phyloP scores from a whole-genome alignment of 2,113 vertebrate species.

The Malurus cyaneus region DNA sequence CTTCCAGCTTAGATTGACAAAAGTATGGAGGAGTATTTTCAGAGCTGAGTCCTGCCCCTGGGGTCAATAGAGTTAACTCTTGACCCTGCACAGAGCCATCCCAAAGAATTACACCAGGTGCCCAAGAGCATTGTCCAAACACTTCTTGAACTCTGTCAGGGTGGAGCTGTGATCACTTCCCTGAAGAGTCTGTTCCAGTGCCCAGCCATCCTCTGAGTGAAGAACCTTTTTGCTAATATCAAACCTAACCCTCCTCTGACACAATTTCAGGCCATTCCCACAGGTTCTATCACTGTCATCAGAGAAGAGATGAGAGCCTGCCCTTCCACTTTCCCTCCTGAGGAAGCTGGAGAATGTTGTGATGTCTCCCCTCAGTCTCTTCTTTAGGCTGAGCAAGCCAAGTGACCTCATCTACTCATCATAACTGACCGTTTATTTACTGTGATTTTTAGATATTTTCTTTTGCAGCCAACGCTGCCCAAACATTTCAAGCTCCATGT shows the following conservation, averaged over 20 bases:
- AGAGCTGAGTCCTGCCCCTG: background rate
- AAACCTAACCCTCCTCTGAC: background rate
- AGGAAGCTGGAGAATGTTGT: background rate
- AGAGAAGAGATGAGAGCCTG: background rate
- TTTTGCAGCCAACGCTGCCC: background rate
- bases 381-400: background rate
- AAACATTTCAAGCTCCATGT: background rate
- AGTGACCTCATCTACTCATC: background rate
- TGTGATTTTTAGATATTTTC: background rate
- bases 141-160: background rate
- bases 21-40: background rate
- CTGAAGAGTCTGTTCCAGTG: background rate
- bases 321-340: background rate
- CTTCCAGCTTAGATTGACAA: background rate
- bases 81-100: background rate
- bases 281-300: background rate
- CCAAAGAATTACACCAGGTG: background rate
- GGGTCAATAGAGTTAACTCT: background rate
- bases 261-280: background rate
- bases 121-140: background rate
- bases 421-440: background rate
- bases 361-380: background rate
- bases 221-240: background rate
- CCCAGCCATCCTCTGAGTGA: rapidly evolving
- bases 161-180: background rate